These are phyloP conservation scores for Agrochola macilenta DNA, from an alignment of 2,888 invertebrate genomes.

Conservation along the genomic window DNA sequence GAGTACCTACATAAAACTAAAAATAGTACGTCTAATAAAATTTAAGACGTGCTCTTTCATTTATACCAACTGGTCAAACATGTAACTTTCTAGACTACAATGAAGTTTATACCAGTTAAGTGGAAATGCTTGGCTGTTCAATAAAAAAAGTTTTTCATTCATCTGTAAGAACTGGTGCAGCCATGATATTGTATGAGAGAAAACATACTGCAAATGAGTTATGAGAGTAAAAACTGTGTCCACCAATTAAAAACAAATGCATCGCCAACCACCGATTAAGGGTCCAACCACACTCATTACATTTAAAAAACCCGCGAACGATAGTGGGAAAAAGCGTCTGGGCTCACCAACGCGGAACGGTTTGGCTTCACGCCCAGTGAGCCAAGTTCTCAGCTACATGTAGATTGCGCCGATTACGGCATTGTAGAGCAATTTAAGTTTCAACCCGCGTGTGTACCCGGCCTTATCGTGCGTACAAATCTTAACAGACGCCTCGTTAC, in stretches of 20 bases:
- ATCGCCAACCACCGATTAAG: conserved; percentile 72
- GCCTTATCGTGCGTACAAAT: conserved; percentile 73
- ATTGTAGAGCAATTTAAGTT: conserved; percentile 82
- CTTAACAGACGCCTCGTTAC: conserved; percentile 71
- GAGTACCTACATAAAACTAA: not conserved
- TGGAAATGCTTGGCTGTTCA: conserved; percentile 19
- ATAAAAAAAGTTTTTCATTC: conserved; percentile 33
- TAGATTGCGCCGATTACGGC: conserved; percentile 85
- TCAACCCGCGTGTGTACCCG: conserved; percentile 71
- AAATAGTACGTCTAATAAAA: conserved; percentile 16
- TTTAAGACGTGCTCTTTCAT: conserved; percentile 16
- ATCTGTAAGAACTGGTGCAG: conserved; percentile 22
- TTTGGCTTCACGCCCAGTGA: conserved; percentile 85
- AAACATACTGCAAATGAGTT: conserved; percentile 45
- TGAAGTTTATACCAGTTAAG: conserved; percentile 19
- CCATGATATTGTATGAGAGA: conserved; percentile 35
- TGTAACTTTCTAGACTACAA: conserved; percentile 43
- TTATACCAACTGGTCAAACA: conserved; percentile 24
- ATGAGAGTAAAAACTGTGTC: conserved; percentile 62
- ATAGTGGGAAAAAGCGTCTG: conserved; percentile 86
- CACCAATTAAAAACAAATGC: conserved; percentile 77
- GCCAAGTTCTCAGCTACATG: conserved; percentile 78
- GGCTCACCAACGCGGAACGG: conserved; percentile 84
- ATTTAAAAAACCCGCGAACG: conserved; percentile 74
- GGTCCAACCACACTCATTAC: conserved; percentile 79